Evolutionary conservation across 2,797 vertebrate species (phyloP).

Genomic region (Malurus leucopterus): DNA sequence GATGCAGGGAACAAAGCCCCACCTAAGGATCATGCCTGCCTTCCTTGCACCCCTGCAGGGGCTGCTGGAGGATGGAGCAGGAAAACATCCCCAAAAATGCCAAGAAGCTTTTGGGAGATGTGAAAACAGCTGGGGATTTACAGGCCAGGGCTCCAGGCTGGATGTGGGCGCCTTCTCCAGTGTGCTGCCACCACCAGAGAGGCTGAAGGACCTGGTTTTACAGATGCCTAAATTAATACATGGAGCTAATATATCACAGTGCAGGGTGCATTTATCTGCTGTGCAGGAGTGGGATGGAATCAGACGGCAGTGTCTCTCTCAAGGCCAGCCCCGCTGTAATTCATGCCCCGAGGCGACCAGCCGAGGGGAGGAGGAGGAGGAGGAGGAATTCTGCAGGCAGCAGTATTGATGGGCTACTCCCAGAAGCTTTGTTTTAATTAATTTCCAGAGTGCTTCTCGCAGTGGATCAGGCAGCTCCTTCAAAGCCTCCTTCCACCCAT

Average conservation of each 20-base stretch:
- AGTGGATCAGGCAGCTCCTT: not conserved
- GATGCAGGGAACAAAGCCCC: not conserved
- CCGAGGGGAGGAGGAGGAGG: not conserved
- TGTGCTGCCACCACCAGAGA: not conserved
- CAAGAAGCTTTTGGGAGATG: not conserved
- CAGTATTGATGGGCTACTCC: constrained; percentile 33
- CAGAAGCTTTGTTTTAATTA: constrained; percentile 35
- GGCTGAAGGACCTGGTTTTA: not conserved
- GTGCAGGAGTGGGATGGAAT: not conserved
- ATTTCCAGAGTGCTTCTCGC: not conserved
- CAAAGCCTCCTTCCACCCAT: not conserved
- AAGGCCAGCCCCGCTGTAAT: not conserved
- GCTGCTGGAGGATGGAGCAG: not conserved
- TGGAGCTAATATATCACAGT: not conserved
- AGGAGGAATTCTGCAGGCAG: not conserved
- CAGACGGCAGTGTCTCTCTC: not conserved
- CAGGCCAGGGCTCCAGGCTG: not conserved
- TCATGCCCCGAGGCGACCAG: not conserved
- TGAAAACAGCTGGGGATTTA: not conserved
- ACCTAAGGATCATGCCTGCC: not conserved
- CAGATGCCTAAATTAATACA: not conserved
- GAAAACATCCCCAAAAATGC: not conserved
- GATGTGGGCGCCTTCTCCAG: accelerated
- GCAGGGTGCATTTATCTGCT: not conserved
- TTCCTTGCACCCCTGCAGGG: not conserved